These are phyloP conservation scores for Synanthedon tipuliformis DNA, from an alignment of 2,888 invertebrate genomes.

Conservation along the genomic window DNA sequence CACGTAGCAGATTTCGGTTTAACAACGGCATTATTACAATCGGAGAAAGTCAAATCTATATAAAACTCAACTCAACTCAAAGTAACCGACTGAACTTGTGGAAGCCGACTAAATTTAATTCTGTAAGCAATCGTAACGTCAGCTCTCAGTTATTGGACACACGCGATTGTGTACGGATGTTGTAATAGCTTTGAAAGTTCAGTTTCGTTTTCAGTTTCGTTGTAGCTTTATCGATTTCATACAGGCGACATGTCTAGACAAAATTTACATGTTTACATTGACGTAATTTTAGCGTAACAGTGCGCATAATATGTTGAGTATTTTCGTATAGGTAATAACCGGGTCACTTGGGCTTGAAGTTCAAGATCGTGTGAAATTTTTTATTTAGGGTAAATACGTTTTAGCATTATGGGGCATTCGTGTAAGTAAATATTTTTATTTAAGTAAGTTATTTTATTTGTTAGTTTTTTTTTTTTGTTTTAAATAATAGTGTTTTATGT, in stretches of 20 bases:
- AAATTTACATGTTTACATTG: conserved; percentile 17
- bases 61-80: conserved; percentile 12
- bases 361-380: conserved; percentile 17
- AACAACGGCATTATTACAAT: background rate
- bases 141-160: conserved; percentile 52
- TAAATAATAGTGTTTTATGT: conserved; percentile 3
- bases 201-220: conserved; percentile 26
- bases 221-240: conserved; percentile 48
- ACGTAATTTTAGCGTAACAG: conserved; percentile 26
- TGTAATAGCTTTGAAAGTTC: conserved; percentile 37
- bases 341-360: conserved; percentile 19
- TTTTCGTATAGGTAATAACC: conserved; percentile 20
- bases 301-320: conserved; percentile 20
- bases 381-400: conserved; percentile 5
- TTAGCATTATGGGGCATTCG: conserved; percentile 39
- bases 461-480: conserved; percentile 4
- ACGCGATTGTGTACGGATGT: conserved; percentile 50
- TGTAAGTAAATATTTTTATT: conserved; percentile 32
- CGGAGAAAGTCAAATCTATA: conserved; percentile 2
- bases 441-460: conserved; percentile 1
- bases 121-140: conserved; percentile 45
- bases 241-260: conserved; percentile 23
- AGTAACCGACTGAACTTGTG: conserved; percentile 29
- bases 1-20: too few species aligned
- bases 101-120: conserved; percentile 50